Evolutionary conservation across 2,888 invertebrate genomes (phyloP).

Genomic region (Adineta ricciae): DNA sequence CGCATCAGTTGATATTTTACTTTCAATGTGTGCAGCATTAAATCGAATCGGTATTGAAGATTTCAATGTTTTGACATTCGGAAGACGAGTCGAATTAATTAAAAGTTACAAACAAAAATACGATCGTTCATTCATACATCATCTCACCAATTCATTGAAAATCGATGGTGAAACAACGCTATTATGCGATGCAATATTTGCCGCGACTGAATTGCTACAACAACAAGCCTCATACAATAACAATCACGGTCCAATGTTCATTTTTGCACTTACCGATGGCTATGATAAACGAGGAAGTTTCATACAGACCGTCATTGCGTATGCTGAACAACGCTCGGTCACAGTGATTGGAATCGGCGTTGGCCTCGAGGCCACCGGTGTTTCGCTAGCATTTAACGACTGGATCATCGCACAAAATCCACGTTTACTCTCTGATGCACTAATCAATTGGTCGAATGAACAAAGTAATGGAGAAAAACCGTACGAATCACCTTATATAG

Average conservation of each 20-base stretch:
- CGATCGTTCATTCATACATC: neutral
- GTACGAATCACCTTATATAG: neutral
- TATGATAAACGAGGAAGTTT: neutral
- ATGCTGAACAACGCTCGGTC: neutral
- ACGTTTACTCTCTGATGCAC: neutral
- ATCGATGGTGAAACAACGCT: neutral
- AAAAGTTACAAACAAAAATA: conserved; percentile 6
- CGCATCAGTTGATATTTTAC: neutral
- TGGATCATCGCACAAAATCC: conserved; percentile 11
- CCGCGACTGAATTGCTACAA: neutral
- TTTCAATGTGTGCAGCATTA: neutral
- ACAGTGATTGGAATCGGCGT: neutral
- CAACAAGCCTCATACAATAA: neutral
- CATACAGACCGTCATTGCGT: neutral
- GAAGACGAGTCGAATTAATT: neutral
- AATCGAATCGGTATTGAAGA: neutral
- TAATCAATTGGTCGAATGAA: neutral
- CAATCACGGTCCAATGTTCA: neutral
- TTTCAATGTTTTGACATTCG: conserved; percentile 1
- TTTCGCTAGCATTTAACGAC: neutral
- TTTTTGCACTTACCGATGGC: neutral
- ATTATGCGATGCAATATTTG: conserved; percentile 1
- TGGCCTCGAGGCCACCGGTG: neutral
- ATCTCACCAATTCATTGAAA: neutral
- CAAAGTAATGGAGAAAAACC: neutral